Evolutionary conservation across 2,113 vertebrate genomes (phyloP), one percentile per base, ranked within the genome.

Genomic region (Origma solitaria): DNA sequence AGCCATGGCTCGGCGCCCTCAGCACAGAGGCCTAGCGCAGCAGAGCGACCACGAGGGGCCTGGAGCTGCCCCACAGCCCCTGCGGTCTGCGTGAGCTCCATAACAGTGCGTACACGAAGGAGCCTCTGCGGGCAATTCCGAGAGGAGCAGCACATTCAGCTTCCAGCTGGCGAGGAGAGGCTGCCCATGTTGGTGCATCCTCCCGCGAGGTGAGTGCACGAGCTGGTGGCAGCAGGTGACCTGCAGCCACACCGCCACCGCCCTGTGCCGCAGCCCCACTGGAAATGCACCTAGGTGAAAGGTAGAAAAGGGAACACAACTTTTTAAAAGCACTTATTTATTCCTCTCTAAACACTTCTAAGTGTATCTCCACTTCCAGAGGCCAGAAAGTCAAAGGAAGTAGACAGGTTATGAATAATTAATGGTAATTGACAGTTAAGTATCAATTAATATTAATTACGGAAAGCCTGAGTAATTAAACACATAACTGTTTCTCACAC

Each of bases 121-220:
- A 72, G 21, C 37, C 30, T 40, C 80, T n/a, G n/a, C n/a, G n/a
- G n/a, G n/a, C n/a, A n/a, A n/a, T n/a, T n/a, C n/a, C n/a, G n/a
- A n/a, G n/a, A n/a, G n/a, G n/a, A n/a, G n/a, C n/a, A n/a, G 57
- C 12, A 54, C 54, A 50, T 37, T 6, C 35, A 47, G 25, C 27
- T 60, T 37, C 23, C 53, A 58, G 15, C 12, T 25, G 57, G 38
- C n/a, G 47, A 53, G 7, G 37, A 11, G 18, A 80, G 21, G 47
- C 31, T 76, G 61, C 56, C 19, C 0, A 0, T 2, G 2, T 17
- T 7, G 40, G 15, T 25, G 56, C n/a, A 24, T 18, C 7, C 45
- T 47, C 24, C 0, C 0, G 0, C 15, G 3, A 35, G 40, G 68
- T 8, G 17, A 45, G 10, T 0, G 3, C 1, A 7, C 0, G 10